A percentile compares a stretch with the other conserved stretches of the same genome.
phyloP scores from a whole-genome alignment of 1,140 invertebrate species.

The Zaprionus gabonicus region DNA sequence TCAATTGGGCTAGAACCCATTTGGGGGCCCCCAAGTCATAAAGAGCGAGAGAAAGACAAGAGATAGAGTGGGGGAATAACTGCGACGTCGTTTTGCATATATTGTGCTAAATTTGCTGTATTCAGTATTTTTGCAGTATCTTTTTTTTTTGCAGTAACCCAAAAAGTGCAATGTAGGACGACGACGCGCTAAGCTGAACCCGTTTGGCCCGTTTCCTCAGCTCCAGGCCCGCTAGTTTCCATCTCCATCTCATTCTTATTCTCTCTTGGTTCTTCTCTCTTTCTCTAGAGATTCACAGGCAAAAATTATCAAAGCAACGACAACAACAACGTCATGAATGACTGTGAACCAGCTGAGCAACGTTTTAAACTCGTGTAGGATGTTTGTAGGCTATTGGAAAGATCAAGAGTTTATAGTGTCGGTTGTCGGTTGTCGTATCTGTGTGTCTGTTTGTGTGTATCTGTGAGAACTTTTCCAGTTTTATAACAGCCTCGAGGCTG shows the following conservation, averaged over 20 bases:
- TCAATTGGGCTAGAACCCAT: slow-evolving; percentile 64
- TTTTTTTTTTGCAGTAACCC: slow-evolving; percentile 51
- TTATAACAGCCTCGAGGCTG: slow-evolving; percentile 22
- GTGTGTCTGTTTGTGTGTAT: slow-evolving; percentile 42
- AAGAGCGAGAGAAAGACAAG: not conserved
- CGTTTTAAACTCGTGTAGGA: slow-evolving; percentile 76
- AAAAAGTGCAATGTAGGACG: slow-evolving; percentile 75
- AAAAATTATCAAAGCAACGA: slow-evolving; percentile 54
- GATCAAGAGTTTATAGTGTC: slow-evolving; percentile 78
- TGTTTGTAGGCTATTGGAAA: slow-evolving; percentile 84
- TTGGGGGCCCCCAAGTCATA: slow-evolving; percentile 37
- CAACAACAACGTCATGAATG: slow-evolving; percentile 67
- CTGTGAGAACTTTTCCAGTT: slow-evolving; percentile 76
- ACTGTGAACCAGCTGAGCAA: slow-evolving; percentile 73
- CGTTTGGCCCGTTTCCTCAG: slow-evolving; percentile 59
- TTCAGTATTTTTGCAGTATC: slow-evolving; percentile 34
- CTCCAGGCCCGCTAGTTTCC: slow-evolving; percentile 40
- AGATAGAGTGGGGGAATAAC: not conserved
- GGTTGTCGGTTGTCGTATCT: slow-evolving; percentile 32
- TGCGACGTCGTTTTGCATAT: slow-evolving; percentile 51
- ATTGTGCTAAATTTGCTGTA: slow-evolving; percentile 25
- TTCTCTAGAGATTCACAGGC: slow-evolving; percentile 55
- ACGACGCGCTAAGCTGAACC: slow-evolving; percentile 57
- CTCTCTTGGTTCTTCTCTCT: not conserved
- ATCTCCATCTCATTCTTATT: slow-evolving; percentile 47